Conservation (phyloP, 1,140 invertebrate genomes). For the Antheraea mylitta region DNA sequence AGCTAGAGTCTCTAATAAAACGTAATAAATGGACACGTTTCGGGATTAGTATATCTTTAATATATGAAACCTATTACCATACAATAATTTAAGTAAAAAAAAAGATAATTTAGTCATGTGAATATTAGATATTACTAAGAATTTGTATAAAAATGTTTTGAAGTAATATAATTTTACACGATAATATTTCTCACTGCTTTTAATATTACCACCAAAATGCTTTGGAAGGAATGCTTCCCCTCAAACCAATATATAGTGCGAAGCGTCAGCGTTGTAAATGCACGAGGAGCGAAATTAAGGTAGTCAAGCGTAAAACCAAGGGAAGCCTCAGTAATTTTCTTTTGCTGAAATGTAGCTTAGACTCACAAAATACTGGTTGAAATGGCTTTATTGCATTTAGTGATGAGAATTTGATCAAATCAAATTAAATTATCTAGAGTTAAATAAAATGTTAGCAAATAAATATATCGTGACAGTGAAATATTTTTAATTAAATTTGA, state of each 20-base stretch:
- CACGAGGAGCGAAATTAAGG: background rate
- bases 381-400: background rate
- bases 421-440: background rate
- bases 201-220: background rate
- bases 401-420: background rate
- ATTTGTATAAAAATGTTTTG: too few relatives aligned
- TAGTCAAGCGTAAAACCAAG: constrained; percentile 2
- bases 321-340: background rate
- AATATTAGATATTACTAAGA: too few relatives aligned
- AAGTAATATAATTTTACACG: too few relatives aligned
- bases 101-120: too few relatives aligned
- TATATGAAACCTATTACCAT: too few relatives aligned
- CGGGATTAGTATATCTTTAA: too few relatives aligned
- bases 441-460: background rate
- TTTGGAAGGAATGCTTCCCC: background rate
- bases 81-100: too few relatives aligned
- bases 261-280: background rate
- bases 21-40: too few relatives aligned
- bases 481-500: too few relatives aligned
- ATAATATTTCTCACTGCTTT: background rate
- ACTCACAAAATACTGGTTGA: background rate
- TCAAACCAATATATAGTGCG: background rate
- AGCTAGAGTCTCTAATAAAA: too few relatives aligned
- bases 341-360: background rate
- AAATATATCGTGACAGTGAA: background rate